phyloP scores from a whole-genome alignment of 2,888 invertebrate genomes.

The Drosophila atripex region DNA sequence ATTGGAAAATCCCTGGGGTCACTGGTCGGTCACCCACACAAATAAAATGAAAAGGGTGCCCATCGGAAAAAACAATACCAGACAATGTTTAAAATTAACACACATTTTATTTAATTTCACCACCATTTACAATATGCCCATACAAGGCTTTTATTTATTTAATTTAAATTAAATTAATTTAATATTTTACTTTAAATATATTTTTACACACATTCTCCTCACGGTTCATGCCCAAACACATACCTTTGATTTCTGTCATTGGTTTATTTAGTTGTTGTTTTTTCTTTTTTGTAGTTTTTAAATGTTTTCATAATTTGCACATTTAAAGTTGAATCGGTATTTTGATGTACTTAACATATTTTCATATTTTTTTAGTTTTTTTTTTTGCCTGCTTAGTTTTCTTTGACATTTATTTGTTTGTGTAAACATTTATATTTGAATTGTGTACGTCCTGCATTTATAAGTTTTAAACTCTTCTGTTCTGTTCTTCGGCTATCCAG shows the following conservation, averaged over 20 bases:
- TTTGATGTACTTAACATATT: constrained; percentile 33
- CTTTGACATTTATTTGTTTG: constrained; percentile 2
- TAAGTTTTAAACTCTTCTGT: constrained; percentile 20
- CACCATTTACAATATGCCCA: constrained; percentile 72
- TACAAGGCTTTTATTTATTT: constrained; percentile 58
- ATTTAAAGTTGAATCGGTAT: constrained; percentile 50
- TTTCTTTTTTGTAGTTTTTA: not conserved
- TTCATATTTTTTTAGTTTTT: constrained; percentile 4
- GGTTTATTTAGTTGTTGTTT: constrained; percentile 12
- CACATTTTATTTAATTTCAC: constrained; percentile 65
- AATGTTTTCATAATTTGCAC: constrained; percentile 45
- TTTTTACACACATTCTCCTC: constrained; percentile 60
- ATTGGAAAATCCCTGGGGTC: constrained; percentile 41
- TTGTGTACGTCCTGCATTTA: constrained; percentile 29
- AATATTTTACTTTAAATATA: constrained; percentile 61
- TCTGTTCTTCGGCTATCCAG: constrained; percentile 13
- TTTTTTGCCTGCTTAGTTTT: not conserved
- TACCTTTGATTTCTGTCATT: constrained; percentile 42
- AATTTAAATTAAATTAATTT: constrained; percentile 51
- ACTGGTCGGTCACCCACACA: constrained; percentile 11
- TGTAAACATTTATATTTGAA: constrained; percentile 56
- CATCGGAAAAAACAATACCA: not conserved
- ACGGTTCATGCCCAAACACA: constrained; percentile 39
- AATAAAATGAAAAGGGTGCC: not conserved
- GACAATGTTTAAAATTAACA: constrained; percentile 60